These are phyloP conservation scores for Hippasteria phrygiana DNA, from an alignment of 53 echinoderm and acorn worm genomes.

Conservation along the genomic window DNA sequence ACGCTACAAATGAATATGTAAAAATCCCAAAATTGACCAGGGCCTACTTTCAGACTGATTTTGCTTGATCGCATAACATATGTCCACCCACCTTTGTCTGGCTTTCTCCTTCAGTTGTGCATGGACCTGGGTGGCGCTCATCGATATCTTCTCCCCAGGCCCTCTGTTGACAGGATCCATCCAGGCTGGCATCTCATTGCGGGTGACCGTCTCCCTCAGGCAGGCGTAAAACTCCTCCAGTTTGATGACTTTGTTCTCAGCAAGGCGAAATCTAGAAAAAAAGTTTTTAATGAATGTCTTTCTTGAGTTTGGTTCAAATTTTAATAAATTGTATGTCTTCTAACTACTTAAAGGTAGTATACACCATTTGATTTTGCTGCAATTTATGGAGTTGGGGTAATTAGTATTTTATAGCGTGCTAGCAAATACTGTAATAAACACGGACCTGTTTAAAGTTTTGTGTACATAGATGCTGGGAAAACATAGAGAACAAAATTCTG, in stretches of 20 bases:
- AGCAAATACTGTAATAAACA: no score
- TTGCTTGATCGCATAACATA: neutral
- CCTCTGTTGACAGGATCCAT: slow-evolving; percentile 96
- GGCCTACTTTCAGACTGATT: no score
- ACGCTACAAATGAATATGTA: no score
- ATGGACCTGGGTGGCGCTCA: slow-evolving; percentile 93
- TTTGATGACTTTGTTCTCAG: slow-evolving; percentile 87
- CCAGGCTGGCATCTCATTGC: slow-evolving; percentile 92
- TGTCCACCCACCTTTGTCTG: slow-evolving; percentile 80
- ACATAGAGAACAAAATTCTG: no score
- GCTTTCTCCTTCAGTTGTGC: slow-evolving; percentile 93
- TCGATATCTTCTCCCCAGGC: slow-evolving; percentile 75
- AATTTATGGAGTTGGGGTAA: no score
- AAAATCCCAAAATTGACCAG: no score
- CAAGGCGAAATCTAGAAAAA: slow-evolving; percentile 74
- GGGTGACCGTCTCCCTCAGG: slow-evolving; percentile 73
- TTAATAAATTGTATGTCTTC: no score
- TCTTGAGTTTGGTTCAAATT: neutral
- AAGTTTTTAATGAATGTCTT: neutral
- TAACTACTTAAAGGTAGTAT: no score
- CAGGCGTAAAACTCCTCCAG: slow-evolving; percentile 96
- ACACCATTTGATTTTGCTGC: no score
- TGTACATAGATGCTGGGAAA: no score
- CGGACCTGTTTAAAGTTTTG: no score
- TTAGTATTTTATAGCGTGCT: no score